A percentile compares a stretch with the other conserved stretches of the same genome.
phyloP scores from a whole-genome alignment of 2,797 vertebrate species.

The Synanceia verrucosa region DNA sequence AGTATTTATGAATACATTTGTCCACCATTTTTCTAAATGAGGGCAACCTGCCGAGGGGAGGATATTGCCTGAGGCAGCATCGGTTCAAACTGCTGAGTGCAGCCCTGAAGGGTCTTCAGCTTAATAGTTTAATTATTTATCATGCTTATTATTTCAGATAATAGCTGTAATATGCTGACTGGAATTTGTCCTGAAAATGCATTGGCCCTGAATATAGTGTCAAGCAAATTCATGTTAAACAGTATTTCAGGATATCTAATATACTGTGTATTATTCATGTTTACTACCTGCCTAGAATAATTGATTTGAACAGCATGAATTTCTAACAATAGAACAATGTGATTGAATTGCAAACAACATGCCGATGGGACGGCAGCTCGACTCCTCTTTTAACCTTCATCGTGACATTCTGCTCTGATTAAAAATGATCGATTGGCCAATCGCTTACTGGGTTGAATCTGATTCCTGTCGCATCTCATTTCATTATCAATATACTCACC shows the following conservation, averaged over 20 bases:
- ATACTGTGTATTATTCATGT: too few species aligned
- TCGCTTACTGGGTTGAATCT: not conserved
- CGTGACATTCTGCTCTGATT: slow-evolving; percentile 1
- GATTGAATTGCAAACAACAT: not conserved
- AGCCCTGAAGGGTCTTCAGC: slow-evolving; percentile 3
- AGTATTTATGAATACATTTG: slow-evolving; percentile 13
- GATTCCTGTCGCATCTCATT: not conserved
- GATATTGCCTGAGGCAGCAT: slow-evolving; percentile 11
- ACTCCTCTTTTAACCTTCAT: not conserved
- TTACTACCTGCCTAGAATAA: not conserved
- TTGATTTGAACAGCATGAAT: not conserved
- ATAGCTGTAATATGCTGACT: not conserved
- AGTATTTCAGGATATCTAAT: too few species aligned
- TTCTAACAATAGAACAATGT: not conserved
- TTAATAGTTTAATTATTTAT: slow-evolving; percentile 22
- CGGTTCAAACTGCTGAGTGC: slow-evolving; percentile 3
- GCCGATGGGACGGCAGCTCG: not conserved
- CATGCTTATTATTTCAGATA: slow-evolving; percentile 10
- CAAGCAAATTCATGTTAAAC: not conserved
- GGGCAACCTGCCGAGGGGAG: slow-evolving; percentile 11
- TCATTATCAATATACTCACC: not conserved
- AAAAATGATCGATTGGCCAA: not conserved
- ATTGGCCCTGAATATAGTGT: not conserved
- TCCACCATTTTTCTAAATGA: not conserved
- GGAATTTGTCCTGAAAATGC: not conserved